A percentile compares a stretch with the other conserved stretches of the same genome.
Evolutionary conservation across 1,140 invertebrate genomes (phyloP).

Genomic region (Dermatophagoides farinae): DNA sequence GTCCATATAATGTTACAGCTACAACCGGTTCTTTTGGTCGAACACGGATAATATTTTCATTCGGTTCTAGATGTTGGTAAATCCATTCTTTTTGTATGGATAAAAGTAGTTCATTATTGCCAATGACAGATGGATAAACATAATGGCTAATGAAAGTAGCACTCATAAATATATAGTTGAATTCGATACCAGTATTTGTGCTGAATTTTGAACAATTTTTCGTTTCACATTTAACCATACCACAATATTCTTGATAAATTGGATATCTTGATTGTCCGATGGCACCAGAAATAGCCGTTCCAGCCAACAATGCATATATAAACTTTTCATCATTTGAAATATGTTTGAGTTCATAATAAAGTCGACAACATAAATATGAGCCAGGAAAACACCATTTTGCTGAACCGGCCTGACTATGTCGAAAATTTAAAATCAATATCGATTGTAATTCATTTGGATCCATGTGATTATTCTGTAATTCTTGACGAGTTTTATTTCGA

Average conservation of each 20-base stretch:
- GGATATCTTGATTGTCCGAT: neutral
- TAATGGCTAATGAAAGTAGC: neutral
- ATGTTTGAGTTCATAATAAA: neutral
- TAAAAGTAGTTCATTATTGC: neutral
- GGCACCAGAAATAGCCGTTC: neutral
- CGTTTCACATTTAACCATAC: slow-evolving; percentile 11
- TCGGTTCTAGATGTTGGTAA: neutral
- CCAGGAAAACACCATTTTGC: slow-evolving; percentile 13
- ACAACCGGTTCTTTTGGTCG: neutral
- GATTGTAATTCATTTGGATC: neutral
- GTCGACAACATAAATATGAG: slow-evolving; percentile 13
- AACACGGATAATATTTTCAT: neutral
- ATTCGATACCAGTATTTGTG: neutral
- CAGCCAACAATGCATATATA: neutral
- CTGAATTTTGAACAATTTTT: neutral
- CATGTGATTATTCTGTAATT: neutral
- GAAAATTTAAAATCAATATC: neutral
- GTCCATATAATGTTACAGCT: slow-evolving; percentile 7
- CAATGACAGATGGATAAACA: slow-evolving; percentile 1
- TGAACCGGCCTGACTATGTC: neutral
- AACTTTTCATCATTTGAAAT: neutral
- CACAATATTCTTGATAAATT: slow-evolving; percentile 11
- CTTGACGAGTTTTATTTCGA: neutral
- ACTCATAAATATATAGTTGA: neutral
- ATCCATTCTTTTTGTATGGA: neutral